Evolutionary conservation across 2,888 invertebrate species (phyloP), one percentile per base, ranked within the genome.

Genomic region (Microchrysa polita): DNA sequence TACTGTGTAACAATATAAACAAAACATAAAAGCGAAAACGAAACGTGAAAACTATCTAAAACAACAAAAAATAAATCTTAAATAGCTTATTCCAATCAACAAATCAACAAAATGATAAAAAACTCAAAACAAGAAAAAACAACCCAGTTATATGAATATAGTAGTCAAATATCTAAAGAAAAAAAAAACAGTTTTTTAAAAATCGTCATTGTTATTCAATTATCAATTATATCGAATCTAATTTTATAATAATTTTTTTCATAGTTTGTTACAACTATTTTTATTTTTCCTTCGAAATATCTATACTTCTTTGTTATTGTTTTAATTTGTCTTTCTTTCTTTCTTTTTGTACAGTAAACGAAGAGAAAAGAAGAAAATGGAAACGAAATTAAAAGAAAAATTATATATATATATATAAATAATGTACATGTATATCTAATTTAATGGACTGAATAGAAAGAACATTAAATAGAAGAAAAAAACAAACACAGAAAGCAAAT

Each of bases 41-140:
- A 65, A 34, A n/a, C 65, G 65, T 40, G 40, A 42, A 65, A 48
- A 65, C 61, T 61, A 65, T 65, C 65, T 65, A 48, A n/a, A n/a
- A n/a, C n/a, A n/a, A n/a, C n/a, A n/a, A n/a, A n/a, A n/a, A n/a
- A n/a, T n/a, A n/a, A 65, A 65, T 65, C 65, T 48, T 34, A 34
- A 34, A 65, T 65, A 65, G 65, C 65, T 65, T 65, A 65, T 23
- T 65, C 65, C 44, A 44, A 65, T 14, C 55, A 55, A 55, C 55
- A 55, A 10, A 34, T 7, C 27, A 34, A 34, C n/a, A n/a, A 7
- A 34, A 34, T 34, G 27, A 34, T n/a, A n/a, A 34, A 34, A 34
- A 34, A 5, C 27, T 34, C 2, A 61, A 7, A 48, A 65, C 65
- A 48, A 65, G 20, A 44, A 34, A 65, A 34, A 34, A 34, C 4